phyloP scores from a whole-genome alignment of 2,888 invertebrate genomes.

The Pegoplata infirma region DNA sequence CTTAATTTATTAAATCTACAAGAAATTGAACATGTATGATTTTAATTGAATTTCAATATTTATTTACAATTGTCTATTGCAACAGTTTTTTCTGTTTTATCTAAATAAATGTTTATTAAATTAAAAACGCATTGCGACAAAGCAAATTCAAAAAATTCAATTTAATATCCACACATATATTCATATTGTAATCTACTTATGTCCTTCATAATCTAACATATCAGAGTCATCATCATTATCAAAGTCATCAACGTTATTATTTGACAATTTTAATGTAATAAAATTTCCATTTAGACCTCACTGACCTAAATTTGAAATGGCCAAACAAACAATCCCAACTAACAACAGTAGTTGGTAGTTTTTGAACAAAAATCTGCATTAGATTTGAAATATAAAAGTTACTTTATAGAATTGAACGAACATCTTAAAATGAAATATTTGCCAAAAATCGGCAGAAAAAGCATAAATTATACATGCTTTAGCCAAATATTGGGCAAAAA shows the following conservation, averaged over 20 bases:
- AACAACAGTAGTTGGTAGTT: constrained; percentile 2
- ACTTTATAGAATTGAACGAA: background rate
- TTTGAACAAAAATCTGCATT: constrained; percentile 30
- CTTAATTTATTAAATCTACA: constrained; percentile 44
- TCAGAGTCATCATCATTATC: constrained; percentile 32
- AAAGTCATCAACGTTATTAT: constrained; percentile 25
- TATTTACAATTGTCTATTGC: background rate
- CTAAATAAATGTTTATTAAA: too few relatives aligned
- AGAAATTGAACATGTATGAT: constrained; percentile 43
- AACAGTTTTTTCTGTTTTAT: constrained; percentile 1
- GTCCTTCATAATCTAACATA: constrained; percentile 37
- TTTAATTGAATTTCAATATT: constrained; percentile 57
- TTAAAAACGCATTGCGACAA: constrained; percentile 40
- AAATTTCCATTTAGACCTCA: constrained; percentile 58
- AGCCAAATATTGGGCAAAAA: too few relatives aligned
- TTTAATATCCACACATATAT: constrained; percentile 11
- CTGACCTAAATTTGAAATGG: constrained; percentile 47
- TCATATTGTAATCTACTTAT: background rate
- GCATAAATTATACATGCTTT: too few relatives aligned
- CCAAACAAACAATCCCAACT: constrained; percentile 21
- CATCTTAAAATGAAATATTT: too few relatives aligned
- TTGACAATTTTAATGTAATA: constrained; percentile 56
- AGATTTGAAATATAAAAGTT: background rate
- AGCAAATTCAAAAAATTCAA: constrained; percentile 9
- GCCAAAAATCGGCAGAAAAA: too few relatives aligned